A percentile compares a stretch with the other conserved stretches of the same genome.
phyloP scores from a whole-genome alignment of 2,113 vertebrate genomes.

The Oreotragus oreotragus region DNA sequence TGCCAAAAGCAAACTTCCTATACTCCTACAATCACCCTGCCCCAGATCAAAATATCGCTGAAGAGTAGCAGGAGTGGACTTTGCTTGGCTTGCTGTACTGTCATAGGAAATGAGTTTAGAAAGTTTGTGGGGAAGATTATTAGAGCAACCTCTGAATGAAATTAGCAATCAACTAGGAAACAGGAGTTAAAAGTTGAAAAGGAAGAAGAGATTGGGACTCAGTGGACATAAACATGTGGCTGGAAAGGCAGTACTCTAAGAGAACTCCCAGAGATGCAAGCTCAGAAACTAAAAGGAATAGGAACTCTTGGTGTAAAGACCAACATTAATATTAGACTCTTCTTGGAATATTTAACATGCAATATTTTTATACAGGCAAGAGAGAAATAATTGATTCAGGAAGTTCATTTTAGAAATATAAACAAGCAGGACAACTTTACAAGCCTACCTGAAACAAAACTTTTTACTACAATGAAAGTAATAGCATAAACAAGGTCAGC shows the following conservation, averaged over 20 bases:
- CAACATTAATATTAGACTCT: not conserved
- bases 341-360: not conserved
- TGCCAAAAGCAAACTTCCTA: not conserved
- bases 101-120: not conserved
- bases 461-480: not conserved
- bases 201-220: not conserved
- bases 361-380: not conserved
- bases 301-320: not conserved
- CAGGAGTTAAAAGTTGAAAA: not conserved
- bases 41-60: not conserved
- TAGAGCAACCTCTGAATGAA: not conserved
- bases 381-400: not conserved
- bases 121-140: not conserved
- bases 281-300: not conserved
- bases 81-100: not conserved
- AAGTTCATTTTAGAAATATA: not conserved
- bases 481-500: not conserved
- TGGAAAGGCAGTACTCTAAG: not conserved
- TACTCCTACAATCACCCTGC: not conserved
- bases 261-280: not conserved
- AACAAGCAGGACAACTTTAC: not conserved
- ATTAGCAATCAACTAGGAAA: not conserved
- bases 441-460: not conserved
- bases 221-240: not conserved
- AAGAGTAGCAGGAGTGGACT: not conserved